These are phyloP conservation scores for Lepidurus arcticus DNA, from an alignment of 1,140 invertebrate species.

Conservation along the genomic window DNA sequence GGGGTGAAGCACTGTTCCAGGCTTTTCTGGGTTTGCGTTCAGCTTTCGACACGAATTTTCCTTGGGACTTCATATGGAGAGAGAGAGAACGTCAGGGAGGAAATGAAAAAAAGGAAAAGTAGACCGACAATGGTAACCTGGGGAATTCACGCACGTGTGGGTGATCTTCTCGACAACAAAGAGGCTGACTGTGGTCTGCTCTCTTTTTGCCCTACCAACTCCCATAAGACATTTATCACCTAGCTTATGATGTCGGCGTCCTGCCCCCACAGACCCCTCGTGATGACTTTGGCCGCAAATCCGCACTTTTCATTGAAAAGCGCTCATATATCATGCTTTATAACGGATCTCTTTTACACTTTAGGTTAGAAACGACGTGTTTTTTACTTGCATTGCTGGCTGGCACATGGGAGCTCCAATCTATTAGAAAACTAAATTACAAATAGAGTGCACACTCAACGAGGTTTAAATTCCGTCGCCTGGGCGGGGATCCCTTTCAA, in stretches of 20 bases:
- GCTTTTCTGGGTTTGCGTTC: not conserved
- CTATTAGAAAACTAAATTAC: no score
- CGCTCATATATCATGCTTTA: not conserved
- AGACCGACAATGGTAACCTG: not conserved
- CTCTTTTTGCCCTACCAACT: not conserved
- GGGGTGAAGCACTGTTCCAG: not conserved
- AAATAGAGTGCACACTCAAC: no score
- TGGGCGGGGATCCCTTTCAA: no score
- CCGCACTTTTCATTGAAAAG: not conserved
- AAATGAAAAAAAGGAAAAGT: not conserved
- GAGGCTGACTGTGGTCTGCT: not conserved
- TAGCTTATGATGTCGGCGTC: not conserved
- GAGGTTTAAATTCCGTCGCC: no score
- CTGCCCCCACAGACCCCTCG: not conserved
- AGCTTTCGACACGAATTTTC: not conserved
- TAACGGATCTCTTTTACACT: not conserved
- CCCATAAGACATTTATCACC: not conserved
- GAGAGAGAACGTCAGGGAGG: not conserved
- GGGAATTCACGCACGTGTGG: not conserved
- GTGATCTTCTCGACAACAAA: not conserved
- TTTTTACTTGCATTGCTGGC: no score
- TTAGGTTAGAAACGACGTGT: not conserved
- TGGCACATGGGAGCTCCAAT: no score
- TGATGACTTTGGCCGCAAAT: conserved; percentile 3
- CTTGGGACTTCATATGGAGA: not conserved